A percentile compares a stretch with the other conserved stretches of the same genome.
Evolutionary conservation across 2,113 vertebrate species (phyloP).

Genomic region (Leiothrix lutea): DNA sequence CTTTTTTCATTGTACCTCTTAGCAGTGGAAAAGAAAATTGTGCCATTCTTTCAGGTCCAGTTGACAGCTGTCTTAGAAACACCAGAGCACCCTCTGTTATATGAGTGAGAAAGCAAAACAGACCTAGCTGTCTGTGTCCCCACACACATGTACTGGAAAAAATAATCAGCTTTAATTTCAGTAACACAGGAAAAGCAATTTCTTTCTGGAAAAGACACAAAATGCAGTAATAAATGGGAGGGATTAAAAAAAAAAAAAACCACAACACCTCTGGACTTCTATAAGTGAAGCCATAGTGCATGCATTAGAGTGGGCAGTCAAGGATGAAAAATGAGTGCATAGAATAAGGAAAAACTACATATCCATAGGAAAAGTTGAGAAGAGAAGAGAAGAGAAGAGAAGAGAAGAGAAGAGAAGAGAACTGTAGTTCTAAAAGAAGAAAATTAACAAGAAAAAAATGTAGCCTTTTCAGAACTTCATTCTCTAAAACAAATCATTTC

Average conservation of each 20-base stretch:
- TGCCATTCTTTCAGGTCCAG: background rate
- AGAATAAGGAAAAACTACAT: background rate
- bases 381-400: too few relatives aligned
- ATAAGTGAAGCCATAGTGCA: background rate
- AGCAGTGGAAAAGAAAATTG: background rate
- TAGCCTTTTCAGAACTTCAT: background rate
- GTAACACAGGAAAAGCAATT: background rate
- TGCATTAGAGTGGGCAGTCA: background rate
- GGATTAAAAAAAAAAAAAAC: background rate
- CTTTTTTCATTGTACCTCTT: background rate
- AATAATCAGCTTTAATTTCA: background rate
- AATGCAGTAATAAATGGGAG: background rate
- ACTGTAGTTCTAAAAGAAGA: background rate
- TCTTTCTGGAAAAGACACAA: background rate
- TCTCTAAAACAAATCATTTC: background rate
- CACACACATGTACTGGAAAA: background rate
- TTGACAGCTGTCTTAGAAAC: background rate
- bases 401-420: background rate
- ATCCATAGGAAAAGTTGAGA: background rate
- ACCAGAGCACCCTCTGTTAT: accelerated
- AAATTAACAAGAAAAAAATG: background rate
- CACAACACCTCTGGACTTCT: too few relatives aligned
- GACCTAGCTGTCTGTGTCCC: background rate
- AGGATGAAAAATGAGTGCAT: background rate
- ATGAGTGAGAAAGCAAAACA: background rate